phyloP scores from a whole-genome alignment of 2,888 invertebrate species.

The Trimorus sp. region DNA sequence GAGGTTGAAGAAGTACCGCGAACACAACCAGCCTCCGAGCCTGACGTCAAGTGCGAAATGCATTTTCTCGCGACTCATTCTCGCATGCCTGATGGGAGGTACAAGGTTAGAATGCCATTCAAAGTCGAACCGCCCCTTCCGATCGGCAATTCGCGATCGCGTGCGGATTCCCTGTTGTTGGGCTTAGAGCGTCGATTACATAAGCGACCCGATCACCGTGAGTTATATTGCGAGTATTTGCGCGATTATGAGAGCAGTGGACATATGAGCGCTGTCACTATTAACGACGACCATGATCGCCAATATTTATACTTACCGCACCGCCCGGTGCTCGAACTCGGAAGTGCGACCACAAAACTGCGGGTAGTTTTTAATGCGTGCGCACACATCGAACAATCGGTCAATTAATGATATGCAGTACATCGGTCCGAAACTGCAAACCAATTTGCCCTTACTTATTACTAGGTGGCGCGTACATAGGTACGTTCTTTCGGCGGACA shows the following conservation, averaged over 20 bases:
- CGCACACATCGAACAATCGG: background rate
- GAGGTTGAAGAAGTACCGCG: no score
- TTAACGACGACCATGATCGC: no score
- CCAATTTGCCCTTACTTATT: background rate
- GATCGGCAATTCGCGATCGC: background rate
- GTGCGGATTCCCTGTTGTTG: background rate
- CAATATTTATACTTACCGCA: background rate
- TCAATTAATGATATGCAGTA: conserved; percentile 4
- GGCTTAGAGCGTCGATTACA: background rate
- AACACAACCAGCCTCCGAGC: no score
- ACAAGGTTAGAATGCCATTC: no score
- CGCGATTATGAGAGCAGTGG: background rate
- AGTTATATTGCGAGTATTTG: background rate
- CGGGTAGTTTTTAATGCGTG: conserved; percentile 6
- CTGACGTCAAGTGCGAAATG: no score
- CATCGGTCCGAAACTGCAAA: conserved; percentile 14
- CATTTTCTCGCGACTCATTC: no score
- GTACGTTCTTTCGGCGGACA: background rate
- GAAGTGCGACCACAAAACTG: background rate
- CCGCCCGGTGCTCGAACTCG: background rate
- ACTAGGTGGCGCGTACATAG: background rate
- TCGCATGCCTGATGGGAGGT: no score
- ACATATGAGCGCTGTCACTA: background rate
- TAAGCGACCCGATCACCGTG: background rate
- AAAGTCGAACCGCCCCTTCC: no score